Base-by-base conservation (phyloP, 2,113 vertebrate species). In the Mesocricetus auratus region DNA sequence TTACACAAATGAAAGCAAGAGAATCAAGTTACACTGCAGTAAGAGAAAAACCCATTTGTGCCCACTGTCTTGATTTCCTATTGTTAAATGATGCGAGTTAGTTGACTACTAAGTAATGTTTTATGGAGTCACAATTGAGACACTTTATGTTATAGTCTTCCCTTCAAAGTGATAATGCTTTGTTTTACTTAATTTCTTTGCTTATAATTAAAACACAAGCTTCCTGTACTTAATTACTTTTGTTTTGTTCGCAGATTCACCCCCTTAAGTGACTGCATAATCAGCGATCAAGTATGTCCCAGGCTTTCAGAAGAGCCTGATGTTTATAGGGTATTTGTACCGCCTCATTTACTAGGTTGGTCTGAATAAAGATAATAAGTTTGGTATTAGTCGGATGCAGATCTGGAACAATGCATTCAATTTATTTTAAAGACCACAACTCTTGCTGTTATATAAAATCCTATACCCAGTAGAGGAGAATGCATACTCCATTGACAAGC, bases 111-210 rank as follows among this genome's bases (percentile, higher is more conserved):
- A 95, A 96, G 68, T 91, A 97, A 96, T 81, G 91, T 50, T 97
- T 96, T 95, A 29, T 45, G 58, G 45, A 95, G 36, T 87, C 77
- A 92, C 95, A 95, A 89, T 87, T 91, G 89, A 95, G 95, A 87
- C 77, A 58, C 82, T 96, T 96, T 96, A 75, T 92, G 8, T 86
- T 97, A 74, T 75, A 60, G 74, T 97, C 53, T 86, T 96, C 77
- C 26, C 60, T 90, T 94, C 94, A 95, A 60, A 78, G 86, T 87
- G 93, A 89, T 94, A 91, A 95, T 15, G 85, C 33, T 85, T 53
- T 78, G 90, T 94, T 96, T 97, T 95, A 87, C 75, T 96, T 97
- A 97, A 97, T 94, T 97, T 93, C 93, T 87, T 96, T 96, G 91
- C 45, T 95, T 96, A 96, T 96, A 93, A 97, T 96, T 96, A 95